These are phyloP conservation scores for Euphysa ruthae DNA, from an alignment of 30 jellyfish, hydroid and myxozoan species.

Conservation along the genomic window DNA sequence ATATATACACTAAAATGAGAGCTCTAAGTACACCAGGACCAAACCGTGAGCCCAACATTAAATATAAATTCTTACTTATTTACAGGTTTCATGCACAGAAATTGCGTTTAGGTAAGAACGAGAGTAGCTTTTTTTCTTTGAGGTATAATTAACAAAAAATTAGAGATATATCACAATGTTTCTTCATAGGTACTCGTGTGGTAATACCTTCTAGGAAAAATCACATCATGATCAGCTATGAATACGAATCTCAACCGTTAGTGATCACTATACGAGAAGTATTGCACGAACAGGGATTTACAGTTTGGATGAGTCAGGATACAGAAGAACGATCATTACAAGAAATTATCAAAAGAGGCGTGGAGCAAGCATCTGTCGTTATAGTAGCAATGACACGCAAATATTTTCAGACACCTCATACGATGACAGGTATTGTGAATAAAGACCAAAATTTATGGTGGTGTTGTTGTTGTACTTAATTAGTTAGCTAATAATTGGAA, in stretches of 20 bases:
- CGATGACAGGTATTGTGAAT: slow-evolving; percentile 88
- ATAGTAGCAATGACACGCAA: slow-evolving; percentile 49
- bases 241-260: slow-evolving; percentile 18
- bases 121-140: no score
- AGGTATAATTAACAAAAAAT: no score
- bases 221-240: slow-evolving; percentile 30
- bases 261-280: slow-evolving; percentile 21
- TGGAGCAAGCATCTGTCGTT: slow-evolving; percentile 55
- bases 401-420: slow-evolving; percentile 52
- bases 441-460: no score
- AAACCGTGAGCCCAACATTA: no score
- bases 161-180: no score
- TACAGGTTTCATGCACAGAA: no score
- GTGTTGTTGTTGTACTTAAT: not conserved
- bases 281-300: slow-evolving; percentile 20
- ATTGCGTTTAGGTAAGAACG: no score
- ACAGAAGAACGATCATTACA: slow-evolving; percentile 21
- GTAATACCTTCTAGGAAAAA: not conserved
- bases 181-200: slow-evolving; percentile 10
- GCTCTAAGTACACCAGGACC: no score
- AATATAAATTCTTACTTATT: no score
- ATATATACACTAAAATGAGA: no score
- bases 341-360: slow-evolving; percentile 39
- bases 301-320: slow-evolving; percentile 26
- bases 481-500: not conserved